Evolutionary conservation across 2,113 vertebrate genomes (phyloP), one percentile per base, ranked within the genome.

Genomic region (Pao palembangensis): DNA sequence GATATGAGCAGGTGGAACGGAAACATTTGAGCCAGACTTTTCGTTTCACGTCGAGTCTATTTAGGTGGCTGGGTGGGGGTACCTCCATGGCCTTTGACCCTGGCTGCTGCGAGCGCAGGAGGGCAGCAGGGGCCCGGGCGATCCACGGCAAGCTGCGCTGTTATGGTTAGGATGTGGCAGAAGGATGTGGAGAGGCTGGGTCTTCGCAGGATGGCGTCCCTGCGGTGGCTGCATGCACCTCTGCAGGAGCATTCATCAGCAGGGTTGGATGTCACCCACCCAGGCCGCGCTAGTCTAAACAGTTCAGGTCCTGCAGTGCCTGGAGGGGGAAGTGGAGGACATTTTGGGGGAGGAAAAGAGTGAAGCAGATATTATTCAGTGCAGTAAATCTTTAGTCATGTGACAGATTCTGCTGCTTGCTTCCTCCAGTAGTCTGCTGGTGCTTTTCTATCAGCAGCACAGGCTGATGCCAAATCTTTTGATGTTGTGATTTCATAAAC

Each of bases 11-110:
- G 53, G 61, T 66, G 75, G 80, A 85, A 80, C 88, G 87, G 90
- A 90, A 90, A 88, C 78, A 83, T 84, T 90, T 85, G 67, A 74
- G 79, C 61, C 8, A 63, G 53, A 50, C 54, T 70, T 68, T 51
- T 38, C 0, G 50, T 66, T 77, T 74, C 44, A 52, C 50, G 23
- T 50, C 47, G 44, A 25, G 6, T 66, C 58, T 65, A 47, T 75
- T 67, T 64, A 56, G 42, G 78, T 60, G 66, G 19, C 28, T 3
- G 21, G 21, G 21, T 31, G n/a, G 43, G 49, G 3, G 38, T 18
- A 58, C 60, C 43, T 5, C 57, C 12, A 31, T 53, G 50, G 64
- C 71, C 64, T 67, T 42, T 70, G 56, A 15, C 19, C 48, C 59
- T 31, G 25, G 25, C 25, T 1, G 1, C n/a, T 51, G 51, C n/a